Conservation (phyloP, 2,797 vertebrate genomes). For the Lepidocolaptes lacrymiger region DNA sequence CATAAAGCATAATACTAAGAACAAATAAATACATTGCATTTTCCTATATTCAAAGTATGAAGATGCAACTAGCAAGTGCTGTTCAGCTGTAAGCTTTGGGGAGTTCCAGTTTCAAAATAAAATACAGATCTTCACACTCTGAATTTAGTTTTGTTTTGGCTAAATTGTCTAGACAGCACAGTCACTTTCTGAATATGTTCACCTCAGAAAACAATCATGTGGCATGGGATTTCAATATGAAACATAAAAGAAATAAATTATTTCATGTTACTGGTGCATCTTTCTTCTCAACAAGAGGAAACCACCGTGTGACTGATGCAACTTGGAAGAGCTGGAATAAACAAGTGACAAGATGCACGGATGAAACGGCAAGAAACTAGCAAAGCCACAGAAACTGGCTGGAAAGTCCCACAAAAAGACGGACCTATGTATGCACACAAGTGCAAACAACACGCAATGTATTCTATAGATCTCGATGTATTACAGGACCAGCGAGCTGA, state of each 20-base stretch:
- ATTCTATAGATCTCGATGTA: background rate
- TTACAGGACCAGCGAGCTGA: background rate
- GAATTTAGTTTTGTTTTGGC: background rate
- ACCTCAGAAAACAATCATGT: background rate
- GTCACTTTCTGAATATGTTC: background rate
- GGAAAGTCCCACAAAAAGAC: background rate
- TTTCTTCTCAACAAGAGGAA: background rate
- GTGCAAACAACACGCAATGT: background rate
- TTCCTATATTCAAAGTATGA: background rate
- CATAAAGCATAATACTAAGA: background rate
- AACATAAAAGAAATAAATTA: background rate
- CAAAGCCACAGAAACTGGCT: background rate
- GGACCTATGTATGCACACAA: fast-evolving
- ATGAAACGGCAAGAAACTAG: background rate
- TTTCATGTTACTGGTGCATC: background rate
- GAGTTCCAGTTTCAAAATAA: background rate
- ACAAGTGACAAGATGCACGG: fast-evolving
- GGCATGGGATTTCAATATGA: background rate
- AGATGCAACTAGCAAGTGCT: background rate
- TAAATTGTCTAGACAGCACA: background rate
- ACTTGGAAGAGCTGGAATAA: background rate
- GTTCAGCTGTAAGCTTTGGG: background rate
- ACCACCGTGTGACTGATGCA: background rate
- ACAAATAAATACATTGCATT: background rate
- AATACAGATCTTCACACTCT: background rate